Base-by-base conservation (phyloP, 2,113 vertebrate genomes). In the Merops nubicus region DNA sequence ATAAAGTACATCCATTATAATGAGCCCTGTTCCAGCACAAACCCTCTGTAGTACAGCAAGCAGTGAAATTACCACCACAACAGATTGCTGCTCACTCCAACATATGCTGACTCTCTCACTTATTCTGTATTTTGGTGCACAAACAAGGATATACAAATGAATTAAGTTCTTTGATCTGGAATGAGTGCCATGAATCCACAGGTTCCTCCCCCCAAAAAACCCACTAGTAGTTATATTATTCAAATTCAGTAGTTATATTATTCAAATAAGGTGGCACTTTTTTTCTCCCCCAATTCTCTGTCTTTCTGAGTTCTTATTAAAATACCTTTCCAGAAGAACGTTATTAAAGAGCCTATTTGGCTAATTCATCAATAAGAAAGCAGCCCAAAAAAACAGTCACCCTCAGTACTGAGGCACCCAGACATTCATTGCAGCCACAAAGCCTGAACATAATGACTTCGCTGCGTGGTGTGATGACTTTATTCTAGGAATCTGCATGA, bases 91-190 rank as follows among this genome's bases (percentile, higher is more conserved):
- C 69, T 97, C 88, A 70, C 82, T 70, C 73, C 89, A 79, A 92
- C 97, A 97, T 98, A 97, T 96, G 97, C 65, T 96, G 62, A 91
- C 79, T 94, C 76, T 95, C 14, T 5, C 93, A 93, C 60, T 73
- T 81, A 74, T 45, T 96, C 91, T 77, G 59, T 62, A 51, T 91
- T 89, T 54, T 54, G 11, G 12, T n/a, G 50, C 80, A 75, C 73
- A 92, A 87, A 94, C 84, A 88, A 68, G 84, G 88, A 94, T 69
- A 80, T 81, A 51, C 60, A 86, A 94, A 89, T 93, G 81, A 95
- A 77, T 90, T 86, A 68, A 90, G 56, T 8, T 62, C 68, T 93
- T 76, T 87, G 83, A 92, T 90, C 86, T 29, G 84, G 73, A 89
- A 92, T 77, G 59, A 77, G 53, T 64, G 83, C 94, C 80, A 51